Conservation (phyloP, 2,888 invertebrate species). For the Chrysolina americana region DNA sequence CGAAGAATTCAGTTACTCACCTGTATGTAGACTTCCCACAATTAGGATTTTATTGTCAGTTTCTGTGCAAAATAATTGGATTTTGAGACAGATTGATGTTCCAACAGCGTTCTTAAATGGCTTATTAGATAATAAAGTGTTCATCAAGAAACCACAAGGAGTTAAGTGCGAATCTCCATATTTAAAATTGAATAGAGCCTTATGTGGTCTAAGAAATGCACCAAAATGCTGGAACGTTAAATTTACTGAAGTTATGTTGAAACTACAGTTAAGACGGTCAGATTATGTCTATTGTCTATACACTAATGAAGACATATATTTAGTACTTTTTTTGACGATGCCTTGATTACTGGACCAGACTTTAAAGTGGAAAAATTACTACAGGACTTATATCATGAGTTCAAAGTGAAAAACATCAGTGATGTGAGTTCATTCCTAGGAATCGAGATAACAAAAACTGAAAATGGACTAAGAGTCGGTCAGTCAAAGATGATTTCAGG, state of each 20-base stretch:
- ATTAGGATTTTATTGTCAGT: slow-evolving; percentile 35
- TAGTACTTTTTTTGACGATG: slow-evolving; percentile 26
- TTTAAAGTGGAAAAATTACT: slow-evolving; percentile 8
- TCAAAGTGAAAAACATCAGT: background rate
- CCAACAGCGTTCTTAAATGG: too few species aligned
- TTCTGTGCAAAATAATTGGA: slow-evolving; percentile 33
- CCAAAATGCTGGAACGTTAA: slow-evolving; percentile 38
- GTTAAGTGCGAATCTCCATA: background rate
- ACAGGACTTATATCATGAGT: background rate
- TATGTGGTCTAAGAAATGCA: slow-evolving; percentile 46
- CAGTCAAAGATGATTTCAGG: background rate
- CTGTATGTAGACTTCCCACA: slow-evolving; percentile 37
- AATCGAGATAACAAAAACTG: background rate
- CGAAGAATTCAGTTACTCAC: slow-evolving; percentile 27
- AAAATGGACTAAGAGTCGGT: background rate
- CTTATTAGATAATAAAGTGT: slow-evolving; percentile 36
- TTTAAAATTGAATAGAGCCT: slow-evolving; percentile 49
- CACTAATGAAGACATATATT: too few species aligned
- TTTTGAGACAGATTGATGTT: too few species aligned
- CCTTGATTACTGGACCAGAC: slow-evolving; percentile 8
- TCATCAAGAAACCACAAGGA: slow-evolving; percentile 46
- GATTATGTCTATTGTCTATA: slow-evolving; percentile 17
- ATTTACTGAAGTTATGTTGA: slow-evolving; percentile 32
- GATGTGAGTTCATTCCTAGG: slow-evolving; percentile 1
- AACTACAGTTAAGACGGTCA: slow-evolving; percentile 6